A percentile compares a stretch with the other conserved stretches of the same genome.
Conservation (phyloP, 2,888 invertebrate genomes). For the Nemapogon koenigi region DNA sequence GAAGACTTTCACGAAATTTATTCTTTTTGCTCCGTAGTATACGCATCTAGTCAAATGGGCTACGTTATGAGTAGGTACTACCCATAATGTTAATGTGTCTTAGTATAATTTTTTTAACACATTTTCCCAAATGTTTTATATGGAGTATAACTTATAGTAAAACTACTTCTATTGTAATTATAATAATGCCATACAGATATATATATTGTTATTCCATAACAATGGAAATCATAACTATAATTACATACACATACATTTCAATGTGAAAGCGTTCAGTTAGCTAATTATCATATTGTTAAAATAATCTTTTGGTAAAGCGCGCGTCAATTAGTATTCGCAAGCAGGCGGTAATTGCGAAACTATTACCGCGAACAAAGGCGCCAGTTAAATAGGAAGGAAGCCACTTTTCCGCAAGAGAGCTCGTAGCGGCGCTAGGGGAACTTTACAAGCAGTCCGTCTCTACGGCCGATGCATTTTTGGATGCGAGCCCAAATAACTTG, state of each 20-base stretch:
- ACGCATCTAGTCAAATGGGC: too few species aligned
- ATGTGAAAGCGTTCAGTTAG: background rate
- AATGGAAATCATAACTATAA: background rate
- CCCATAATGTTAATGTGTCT: too few species aligned
- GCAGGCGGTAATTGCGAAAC: slow-evolving; percentile 21
- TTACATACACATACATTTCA: background rate
- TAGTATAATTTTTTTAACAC: too few species aligned
- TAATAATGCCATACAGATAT: too few species aligned
- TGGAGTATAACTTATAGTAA: too few species aligned
- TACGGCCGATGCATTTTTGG: slow-evolving; percentile 60
- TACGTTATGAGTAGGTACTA: too few species aligned
- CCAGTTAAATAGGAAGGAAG: slow-evolving; percentile 29
- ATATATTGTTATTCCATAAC: too few species aligned
- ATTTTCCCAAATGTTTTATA: too few species aligned
- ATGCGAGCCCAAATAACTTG: slow-evolving; percentile 59
- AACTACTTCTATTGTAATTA: too few species aligned
- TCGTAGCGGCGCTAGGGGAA: slow-evolving; percentile 20
- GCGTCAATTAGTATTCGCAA: slow-evolving; percentile 19
- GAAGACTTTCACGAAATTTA: too few species aligned
- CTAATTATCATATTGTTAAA: slow-evolving; percentile 9
- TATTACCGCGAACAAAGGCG: slow-evolving; percentile 16
- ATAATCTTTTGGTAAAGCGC: slow-evolving; percentile 11
- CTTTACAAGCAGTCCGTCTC: slow-evolving; percentile 31
- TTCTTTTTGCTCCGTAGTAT: too few species aligned
- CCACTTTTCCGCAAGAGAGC: slow-evolving; percentile 30